A percentile compares a stretch with the other conserved stretches of the same genome.
Conservation (phyloP, 2,113 vertebrate species). For the Myodes glareolus region DNA sequence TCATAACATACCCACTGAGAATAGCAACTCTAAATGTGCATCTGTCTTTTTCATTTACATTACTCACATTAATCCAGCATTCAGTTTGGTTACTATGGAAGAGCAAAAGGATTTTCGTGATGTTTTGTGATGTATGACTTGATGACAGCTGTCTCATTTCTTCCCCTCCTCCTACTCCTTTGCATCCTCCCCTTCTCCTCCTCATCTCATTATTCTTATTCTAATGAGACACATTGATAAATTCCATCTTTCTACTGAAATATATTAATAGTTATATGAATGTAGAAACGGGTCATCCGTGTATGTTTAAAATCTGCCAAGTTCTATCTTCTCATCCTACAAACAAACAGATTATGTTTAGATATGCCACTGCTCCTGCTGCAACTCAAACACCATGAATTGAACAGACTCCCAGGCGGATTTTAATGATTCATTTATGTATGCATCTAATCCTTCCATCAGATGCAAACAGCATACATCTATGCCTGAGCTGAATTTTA, state of each 20-base stretch:
- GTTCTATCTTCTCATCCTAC: constrained; percentile 26
- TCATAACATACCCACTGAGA: not conserved
- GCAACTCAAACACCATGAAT: constrained; percentile 12
- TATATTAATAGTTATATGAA: constrained; percentile 29
- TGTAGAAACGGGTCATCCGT: not conserved
- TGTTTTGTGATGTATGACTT: not conserved
- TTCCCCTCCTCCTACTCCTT: no score
- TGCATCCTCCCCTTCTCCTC: not conserved
- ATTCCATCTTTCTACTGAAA: constrained; percentile 41
- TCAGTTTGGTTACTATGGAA: not conserved
- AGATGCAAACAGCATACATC: constrained; percentile 34
- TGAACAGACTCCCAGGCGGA: constrained; percentile 47
- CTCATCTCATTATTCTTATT: not conserved
- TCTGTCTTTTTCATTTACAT: not conserved
- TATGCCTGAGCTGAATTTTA: constrained; percentile 66
- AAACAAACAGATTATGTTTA: constrained; percentile 67
- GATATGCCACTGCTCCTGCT: constrained; percentile 10
- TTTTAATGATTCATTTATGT: constrained; percentile 77
- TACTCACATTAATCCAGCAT: not conserved
- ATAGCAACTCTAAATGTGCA: not conserved
- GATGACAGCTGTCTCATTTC: not conserved
- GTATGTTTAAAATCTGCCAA: constrained; percentile 52
- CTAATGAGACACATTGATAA: constrained; percentile 11
- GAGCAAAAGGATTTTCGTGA: not conserved
- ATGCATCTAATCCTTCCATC: constrained; percentile 61